Evolutionary conservation across 2,888 invertebrate species (phyloP).

Genomic region (Hypolimnas misippus): DNA sequence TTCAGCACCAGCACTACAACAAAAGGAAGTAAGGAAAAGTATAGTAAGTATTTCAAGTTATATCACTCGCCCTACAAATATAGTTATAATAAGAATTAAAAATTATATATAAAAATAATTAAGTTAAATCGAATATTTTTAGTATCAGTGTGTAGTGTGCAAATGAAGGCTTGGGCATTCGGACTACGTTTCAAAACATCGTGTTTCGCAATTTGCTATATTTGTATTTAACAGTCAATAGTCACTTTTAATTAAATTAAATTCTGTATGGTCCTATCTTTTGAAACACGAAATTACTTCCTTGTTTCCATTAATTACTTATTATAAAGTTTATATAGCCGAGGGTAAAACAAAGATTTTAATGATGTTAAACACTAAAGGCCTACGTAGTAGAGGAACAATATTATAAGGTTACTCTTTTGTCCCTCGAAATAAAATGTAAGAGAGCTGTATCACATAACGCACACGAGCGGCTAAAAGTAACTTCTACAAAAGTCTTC

Average conservation of each 20-base stretch:
- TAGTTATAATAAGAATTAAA: too few species aligned
- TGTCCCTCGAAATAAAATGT: too few species aligned
- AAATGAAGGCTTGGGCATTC: conserved; percentile 65
- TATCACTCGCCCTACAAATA: too few species aligned
- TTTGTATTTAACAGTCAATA: conserved; percentile 50
- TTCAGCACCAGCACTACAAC: too few species aligned
- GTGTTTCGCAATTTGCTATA: conserved; percentile 52
- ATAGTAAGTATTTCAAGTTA: too few species aligned
- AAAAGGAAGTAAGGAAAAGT: too few species aligned
- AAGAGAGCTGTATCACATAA: too few species aligned
- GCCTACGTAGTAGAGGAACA: too few species aligned
- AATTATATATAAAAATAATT: background rate
- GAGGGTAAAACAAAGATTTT: too few species aligned
- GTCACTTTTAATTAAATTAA: conserved; percentile 7
- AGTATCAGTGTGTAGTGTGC: conserved; percentile 32
- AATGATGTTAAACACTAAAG: background rate
- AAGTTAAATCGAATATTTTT: conserved; percentile 11
- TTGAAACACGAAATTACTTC: background rate
- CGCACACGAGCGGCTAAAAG: too few species aligned
- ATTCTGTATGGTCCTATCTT: background rate
- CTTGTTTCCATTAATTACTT: background rate
- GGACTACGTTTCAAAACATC: conserved; percentile 64
- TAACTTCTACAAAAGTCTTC: too few species aligned
- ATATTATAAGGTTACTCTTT: too few species aligned
- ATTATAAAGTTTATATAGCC: background rate